Base-by-base conservation (phyloP, 2,797 vertebrate species). In the Sphaeramia orbicularis region DNA sequence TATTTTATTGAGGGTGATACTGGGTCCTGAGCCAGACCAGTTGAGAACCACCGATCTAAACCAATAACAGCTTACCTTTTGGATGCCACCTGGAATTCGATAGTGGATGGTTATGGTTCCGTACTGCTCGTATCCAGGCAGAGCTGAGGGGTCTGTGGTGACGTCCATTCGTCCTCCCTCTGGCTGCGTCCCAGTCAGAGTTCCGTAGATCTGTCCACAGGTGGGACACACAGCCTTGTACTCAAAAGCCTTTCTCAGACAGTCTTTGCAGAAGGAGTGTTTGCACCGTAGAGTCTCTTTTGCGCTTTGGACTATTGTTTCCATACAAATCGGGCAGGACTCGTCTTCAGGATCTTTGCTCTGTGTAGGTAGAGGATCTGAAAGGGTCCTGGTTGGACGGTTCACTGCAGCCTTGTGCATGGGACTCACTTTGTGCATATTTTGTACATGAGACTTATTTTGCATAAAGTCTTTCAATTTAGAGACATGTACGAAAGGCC, bases 271-370 rank as follows among this genome's bases (percentile, higher is more conserved):
- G 77, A 95, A 95, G 0, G 83, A 87, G 65, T 94, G 93, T 19
- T 90, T 89, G 79, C 94, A 95, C 18, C 3, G 6, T 59, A 95
- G 74, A 1, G 70, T 90, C 57, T 58, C 9, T 48, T 51, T 89
- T 14, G 82, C 15, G 2, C 45, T 14, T 11, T 21, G 10, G 4
- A 10, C 13, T 16, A 94, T 86, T 2, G 15, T 11, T 6, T 95
- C 92, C 86, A 94, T 86, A 71, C 94, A 95, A 78, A 95, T 94
- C 0, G 89, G 82, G 81, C 94, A 95, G 0, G 36, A 43, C 21
- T 93, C 89, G 0, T 86, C 74, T 18, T 85, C 72, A 1, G 18
- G n/a, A 27, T 58, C 45, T 44, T 50, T 61, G 10, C 45, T 48
- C 18, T 5, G 62, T 11, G 27, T 7, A 5, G 52, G n/a, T 4